A percentile compares a stretch with the other conserved stretches of the same genome.
Evolutionary conservation across 2,113 vertebrate genomes (phyloP).

Genomic region (Sturnira hondurensis): DNA sequence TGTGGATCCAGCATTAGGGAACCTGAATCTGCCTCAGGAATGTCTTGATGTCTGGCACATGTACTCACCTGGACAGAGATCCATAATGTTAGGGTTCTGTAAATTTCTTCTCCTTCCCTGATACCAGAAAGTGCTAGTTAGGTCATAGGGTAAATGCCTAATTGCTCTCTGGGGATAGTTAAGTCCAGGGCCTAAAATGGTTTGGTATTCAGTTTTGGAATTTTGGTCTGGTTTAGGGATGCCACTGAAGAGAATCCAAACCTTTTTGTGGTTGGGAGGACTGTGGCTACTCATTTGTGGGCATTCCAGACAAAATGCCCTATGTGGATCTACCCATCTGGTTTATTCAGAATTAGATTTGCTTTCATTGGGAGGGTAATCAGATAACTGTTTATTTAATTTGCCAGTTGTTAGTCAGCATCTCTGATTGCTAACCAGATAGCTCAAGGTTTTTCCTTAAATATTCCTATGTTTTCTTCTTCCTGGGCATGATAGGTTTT

Average conservation of each 20-base stretch:
- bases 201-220: constrained; percentile 8
- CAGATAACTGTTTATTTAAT: constrained; percentile 19
- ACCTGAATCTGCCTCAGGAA: not conserved
- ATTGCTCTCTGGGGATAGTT: not conserved
- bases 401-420: not conserved
- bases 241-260: not conserved
- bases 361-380: not conserved
- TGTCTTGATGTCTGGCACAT: not conserved
- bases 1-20: not conserved
- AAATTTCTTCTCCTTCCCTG: not conserved
- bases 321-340: not conserved
- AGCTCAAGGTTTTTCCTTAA: not conserved
- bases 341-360: constrained; percentile 4
- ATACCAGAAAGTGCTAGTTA: not conserved
- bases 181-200: not conserved
- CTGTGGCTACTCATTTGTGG: not conserved
- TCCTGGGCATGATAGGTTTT: not conserved
- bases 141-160: not conserved
- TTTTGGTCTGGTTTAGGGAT: not conserved
- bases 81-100: not conserved
- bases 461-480: not conserved
- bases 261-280: not conserved
- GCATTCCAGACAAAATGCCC: not conserved
- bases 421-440: not conserved
- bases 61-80: not conserved